Conservation (phyloP, 2,797 vertebrate genomes). For the Emys orbicularis region DNA sequence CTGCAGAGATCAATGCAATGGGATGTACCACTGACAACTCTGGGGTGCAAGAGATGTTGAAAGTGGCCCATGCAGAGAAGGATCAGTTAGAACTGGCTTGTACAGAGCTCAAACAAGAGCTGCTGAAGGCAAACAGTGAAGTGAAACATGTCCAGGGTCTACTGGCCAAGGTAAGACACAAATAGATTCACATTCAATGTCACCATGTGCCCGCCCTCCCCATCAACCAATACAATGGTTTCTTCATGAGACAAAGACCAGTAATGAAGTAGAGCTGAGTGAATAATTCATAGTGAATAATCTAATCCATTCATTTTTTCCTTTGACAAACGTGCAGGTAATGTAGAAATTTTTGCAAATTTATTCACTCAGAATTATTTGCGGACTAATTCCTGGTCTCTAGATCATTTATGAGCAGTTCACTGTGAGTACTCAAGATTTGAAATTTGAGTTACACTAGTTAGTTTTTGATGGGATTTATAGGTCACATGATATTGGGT, state of each 20-base stretch:
- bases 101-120: conserved; percentile 88
- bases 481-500: rapidly evolving
- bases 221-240: not conserved
- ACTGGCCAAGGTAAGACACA: conserved; percentile 87
- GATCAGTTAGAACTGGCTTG: conserved; percentile 89
- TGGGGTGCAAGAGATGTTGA: conserved; percentile 89
- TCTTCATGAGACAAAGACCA: not conserved
- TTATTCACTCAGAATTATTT: not conserved
- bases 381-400: not conserved
- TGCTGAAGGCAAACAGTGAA: conserved; percentile 88
- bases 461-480: not conserved
- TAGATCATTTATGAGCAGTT: not conserved
- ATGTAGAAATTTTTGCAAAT: not conserved
- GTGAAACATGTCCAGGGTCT: conserved; percentile 82
- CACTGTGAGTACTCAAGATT: not conserved
- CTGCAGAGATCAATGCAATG: conserved; percentile 82
- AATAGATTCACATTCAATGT: not conserved
- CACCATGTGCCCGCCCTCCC: too few relatives aligned
- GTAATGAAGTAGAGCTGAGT: not conserved
- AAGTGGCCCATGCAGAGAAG: conserved; percentile 87
- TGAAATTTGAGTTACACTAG: not conserved
- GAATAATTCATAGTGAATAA: not conserved
- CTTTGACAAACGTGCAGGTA: not conserved
- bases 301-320: not conserved
- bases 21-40: conserved; percentile 80